Base-by-base conservation (phyloP, 2,797 vertebrate species). In the Kryptolebias ocellatus region DNA sequence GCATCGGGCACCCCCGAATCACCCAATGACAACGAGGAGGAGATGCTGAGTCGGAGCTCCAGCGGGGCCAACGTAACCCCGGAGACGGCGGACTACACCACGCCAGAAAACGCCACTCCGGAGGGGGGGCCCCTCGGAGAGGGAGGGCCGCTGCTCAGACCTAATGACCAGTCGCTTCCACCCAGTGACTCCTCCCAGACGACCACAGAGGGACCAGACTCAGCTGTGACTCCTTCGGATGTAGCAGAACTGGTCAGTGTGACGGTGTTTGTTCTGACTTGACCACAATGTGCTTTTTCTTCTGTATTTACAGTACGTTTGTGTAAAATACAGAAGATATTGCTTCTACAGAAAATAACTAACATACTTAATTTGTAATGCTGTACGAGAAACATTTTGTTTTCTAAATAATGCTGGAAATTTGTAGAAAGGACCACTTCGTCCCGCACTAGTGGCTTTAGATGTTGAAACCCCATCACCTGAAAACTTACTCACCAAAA, bases 121-220 rank as follows among this genome's bases (percentile, higher is more conserved):
- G 96, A 96, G 2, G 95, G 95, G 12, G 94, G 95, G 87, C 95
- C 84, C 81, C 90, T 87, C 80, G 96, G 89, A 59, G 85, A 81
- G 17, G 65, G 75, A 0, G 94, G 64, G 88, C 88, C 80, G 10
- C 71, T 84, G 34, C 65, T 86, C 0, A 54, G 83, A 49, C 80
- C 91, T 5, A 94, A 93, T 3, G 91, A 92, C 53, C 93, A 94
- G 61, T 98, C 96, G 0, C 96, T 97, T 0, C 96, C 97, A 1
- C 90, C 96, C 67, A 99, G 98, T 2, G 98, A 99, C 85, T 98
- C 97, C 71, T 99, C 98, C 68, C 98, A 99, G 89, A 98, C 98
- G 24, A 99, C 98, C 70, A 99, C 98, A 0, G 98, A 99, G 89
- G 98, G 98, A 14, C 97, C 97, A 0, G 98, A 99, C 83, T 98